Base-by-base conservation (phyloP, 2,113 vertebrate genomes). In the Tor tambroides region DNA sequence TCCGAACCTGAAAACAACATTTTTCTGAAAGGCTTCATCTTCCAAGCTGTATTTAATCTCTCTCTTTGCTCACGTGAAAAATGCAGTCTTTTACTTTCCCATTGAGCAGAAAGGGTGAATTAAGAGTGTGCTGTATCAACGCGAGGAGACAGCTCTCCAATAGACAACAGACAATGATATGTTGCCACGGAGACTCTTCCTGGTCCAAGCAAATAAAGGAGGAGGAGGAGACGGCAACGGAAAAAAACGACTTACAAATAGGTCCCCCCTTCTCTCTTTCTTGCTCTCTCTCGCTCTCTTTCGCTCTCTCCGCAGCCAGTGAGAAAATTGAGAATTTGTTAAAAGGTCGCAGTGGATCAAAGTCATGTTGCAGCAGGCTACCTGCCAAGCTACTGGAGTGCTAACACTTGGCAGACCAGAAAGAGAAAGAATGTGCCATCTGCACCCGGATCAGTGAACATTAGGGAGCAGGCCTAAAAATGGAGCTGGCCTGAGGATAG, bases 271-370 rank as follows among this genome's bases (percentile, higher is more conserved):
- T 46, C 83, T 72, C 81, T 85, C 82, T 65, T 65, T 85, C 89
- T 90, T 90, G 89, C 87, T 89, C 87, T 90, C 86, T 85, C 67
- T 65, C 91, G 83, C 87, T 21, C 59, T 59, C 78, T 83, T 80
- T 43, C 87, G 35, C 88, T 90, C 61, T 81, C 63, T 65, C 77
- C 4, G 32, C 86, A 87, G 87, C 90, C 87, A 85, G 88, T 85
- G 90, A 92, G 92, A 92, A 94, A 94, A 92, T 91, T 81, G 89
- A 91, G 93, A 93, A 93, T 94, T 93, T 93, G 91, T 94, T 94
- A 91, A 93, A 94, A 95, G 93, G 94, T 94, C 91, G 87, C 92
- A 91, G 91, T 94, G 91, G 91, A 93, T 94, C 93, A 94, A 92
- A 94, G 93, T 94, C 91, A 87, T 87, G 91, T 90, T 90, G 90